Base-by-base conservation (phyloP, 2,113 vertebrate genomes). In the Myxocyprinus asiaticus region DNA sequence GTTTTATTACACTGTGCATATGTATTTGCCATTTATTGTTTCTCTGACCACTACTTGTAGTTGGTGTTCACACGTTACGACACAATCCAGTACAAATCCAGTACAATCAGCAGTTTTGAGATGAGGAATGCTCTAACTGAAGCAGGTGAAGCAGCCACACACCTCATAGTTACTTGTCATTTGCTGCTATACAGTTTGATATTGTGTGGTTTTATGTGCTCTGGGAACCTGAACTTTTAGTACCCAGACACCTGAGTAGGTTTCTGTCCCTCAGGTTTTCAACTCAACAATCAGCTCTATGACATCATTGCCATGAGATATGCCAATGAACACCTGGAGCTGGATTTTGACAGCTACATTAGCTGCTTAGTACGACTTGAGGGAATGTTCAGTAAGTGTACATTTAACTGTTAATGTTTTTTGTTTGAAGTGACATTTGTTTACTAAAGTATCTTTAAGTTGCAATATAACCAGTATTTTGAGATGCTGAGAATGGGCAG, bases 221-320 rank as follows among this genome's bases (percentile, higher is more conserved):
- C 15, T 58, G 3, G 55, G 55, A 58, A 58, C 6, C 55, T 58
- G 6, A 58, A 58, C 55, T 15, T 3, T 58, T n/a, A 7, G 15
- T 6, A 7, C 5, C n/a, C 5, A 15, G 33, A 73, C 12, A 9
- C 14, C 33, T 43, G 7, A 17, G 59, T 47, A 56, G 65, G 50
- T 0, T 0, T 59, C 64, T 65, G 3, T 9, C 56, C 33, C 0
- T 8, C 88, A 99, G 98, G 98, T 0, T 98, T 98, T 85, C 95
- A 93, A 59, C 94, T 99, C 82, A 99, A 98, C 88, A 96, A 90
- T 67, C 97, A 99, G 90, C 90, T 99, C 15, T 99, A 98, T 7
- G 91, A 99, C 88, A 97, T 99, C 89, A 96, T 99, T 43, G 95
- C 95, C 56, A 98, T 99, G 97, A 94, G 98, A 59, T 99, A 99